These are phyloP conservation scores for Mesorhabditis belari DNA, from an alignment of 2,888 invertebrate species.

Conservation along the genomic window DNA sequence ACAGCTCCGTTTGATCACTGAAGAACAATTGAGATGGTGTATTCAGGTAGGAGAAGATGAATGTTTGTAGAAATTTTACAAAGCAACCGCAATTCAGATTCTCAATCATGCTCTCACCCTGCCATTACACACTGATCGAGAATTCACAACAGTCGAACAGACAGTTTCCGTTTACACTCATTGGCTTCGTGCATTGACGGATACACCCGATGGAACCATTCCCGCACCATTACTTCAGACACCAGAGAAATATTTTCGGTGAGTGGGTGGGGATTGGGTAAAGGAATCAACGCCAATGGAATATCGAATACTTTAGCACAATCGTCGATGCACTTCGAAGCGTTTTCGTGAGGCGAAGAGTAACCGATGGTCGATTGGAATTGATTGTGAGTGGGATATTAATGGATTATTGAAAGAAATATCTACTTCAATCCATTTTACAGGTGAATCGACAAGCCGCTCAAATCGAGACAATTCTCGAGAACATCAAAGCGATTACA, in stretches of 20 bases:
- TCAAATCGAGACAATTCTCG: conserved; percentile 29
- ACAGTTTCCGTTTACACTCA: conserved; percentile 30
- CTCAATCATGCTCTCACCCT: conserved; percentile 44
- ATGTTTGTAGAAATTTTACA: background rate
- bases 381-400: background rate
- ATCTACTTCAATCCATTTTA: conserved; percentile 5
- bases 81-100: conserved; percentile 18
- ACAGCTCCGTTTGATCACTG: conserved; percentile 26
- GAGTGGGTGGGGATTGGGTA: background rate
- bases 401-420: background rate
- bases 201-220: conserved; percentile 26
- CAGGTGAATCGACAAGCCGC: conserved; percentile 25
- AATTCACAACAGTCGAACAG: conserved; percentile 38
- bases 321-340: conserved; percentile 44
- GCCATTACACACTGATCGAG: conserved; percentile 32
- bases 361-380: too few species aligned
- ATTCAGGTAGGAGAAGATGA: conserved; percentile 38
- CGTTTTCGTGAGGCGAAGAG: conserved; percentile 33
- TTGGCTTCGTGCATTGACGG: conserved; percentile 32
- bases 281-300: background rate
- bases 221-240: conserved; percentile 32
- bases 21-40: conserved; percentile 48
- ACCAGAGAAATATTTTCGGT: conserved; percentile 36
- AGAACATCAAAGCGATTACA: conserved; percentile 20
- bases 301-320: conserved; percentile 17